Evolutionary conservation across 2,797 vertebrate species (phyloP).

Genomic region (Platalea minor): DNA sequence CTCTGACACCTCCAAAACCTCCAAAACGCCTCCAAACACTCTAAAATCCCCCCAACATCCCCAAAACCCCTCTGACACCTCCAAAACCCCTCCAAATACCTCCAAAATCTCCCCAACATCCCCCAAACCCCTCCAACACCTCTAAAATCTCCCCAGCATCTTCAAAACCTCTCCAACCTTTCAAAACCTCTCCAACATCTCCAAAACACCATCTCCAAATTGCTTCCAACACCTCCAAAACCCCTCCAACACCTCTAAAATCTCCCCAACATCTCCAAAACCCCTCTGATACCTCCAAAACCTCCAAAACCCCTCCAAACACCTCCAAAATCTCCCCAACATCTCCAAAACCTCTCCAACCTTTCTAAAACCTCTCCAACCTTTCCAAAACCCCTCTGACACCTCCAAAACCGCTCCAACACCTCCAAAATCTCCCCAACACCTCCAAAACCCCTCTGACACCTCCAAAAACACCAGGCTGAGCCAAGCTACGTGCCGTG

Average conservation of each 20-base stretch:
- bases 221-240: too few species aligned
- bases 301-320: too few species aligned
- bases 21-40: too few species aligned
- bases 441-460: background rate
- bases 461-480: accelerated
- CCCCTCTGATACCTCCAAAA: background rate
- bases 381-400: background rate
- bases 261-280: background rate
- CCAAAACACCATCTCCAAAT: background rate
- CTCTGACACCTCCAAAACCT: background rate
- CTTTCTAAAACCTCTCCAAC: background rate
- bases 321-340: too few species aligned
- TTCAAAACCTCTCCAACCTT: background rate
- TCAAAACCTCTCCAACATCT: background rate
- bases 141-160: background rate
- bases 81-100: accelerated
- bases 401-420: background rate
- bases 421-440: background rate
- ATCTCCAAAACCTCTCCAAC: background rate
- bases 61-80: background rate
- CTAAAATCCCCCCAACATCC: too few species aligned
- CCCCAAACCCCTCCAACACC: accelerated
- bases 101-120: background rate
- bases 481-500: accelerated
- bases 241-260: background rate